Evolutionary conservation across 2,888 invertebrate genomes (phyloP), one percentile per base, ranked within the genome.

Genomic region (Epinotia brunnichana): DNA sequence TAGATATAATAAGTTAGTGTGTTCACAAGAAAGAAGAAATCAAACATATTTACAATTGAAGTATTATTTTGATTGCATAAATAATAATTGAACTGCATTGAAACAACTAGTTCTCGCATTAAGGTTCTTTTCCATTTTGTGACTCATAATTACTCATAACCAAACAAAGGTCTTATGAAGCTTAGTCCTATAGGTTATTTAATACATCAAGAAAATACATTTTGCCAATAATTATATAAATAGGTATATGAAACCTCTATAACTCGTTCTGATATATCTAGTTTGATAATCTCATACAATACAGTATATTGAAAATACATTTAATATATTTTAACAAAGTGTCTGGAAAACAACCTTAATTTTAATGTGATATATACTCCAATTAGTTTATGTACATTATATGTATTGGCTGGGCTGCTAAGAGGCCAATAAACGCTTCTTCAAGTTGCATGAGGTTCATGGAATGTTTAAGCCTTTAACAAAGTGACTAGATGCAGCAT

Each of bases 401-500:
- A 64, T 78, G 78, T 77, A 70, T 80, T 10, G 54, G 39, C 60
- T 29, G 51, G 73, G 80, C 81, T 76, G 73, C 79, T 77, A 77
- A 80, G 74, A 80, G 81, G 90, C 87, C 87, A 87, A 90, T 89
- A 83, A 83, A 85, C 86, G 83, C 85, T 86, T 88, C 87, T 80
- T 87, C 82, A 85, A 86, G 84, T 86, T 87, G 87, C 86, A 85
- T 81, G 85, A 85, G 87, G 87, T 86, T 89, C 85, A 88, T 92
- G 92, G 92, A 92, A 92, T 92, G 92, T 92, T 91, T 88, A 89
- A 91, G 90, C 90, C 87, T 88, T 87, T 82, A 80, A 82, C 79
- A 82, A 83, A 83, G 83, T 85, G 87, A 87, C 88, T 87, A 87
- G 85, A 87, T 85, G 88, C 83, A 83, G 77, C 81, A 86, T 84